These are phyloP conservation scores for Chelonus formosanus DNA, from an alignment of 2,888 invertebrate genomes.

Conservation along the genomic window DNA sequence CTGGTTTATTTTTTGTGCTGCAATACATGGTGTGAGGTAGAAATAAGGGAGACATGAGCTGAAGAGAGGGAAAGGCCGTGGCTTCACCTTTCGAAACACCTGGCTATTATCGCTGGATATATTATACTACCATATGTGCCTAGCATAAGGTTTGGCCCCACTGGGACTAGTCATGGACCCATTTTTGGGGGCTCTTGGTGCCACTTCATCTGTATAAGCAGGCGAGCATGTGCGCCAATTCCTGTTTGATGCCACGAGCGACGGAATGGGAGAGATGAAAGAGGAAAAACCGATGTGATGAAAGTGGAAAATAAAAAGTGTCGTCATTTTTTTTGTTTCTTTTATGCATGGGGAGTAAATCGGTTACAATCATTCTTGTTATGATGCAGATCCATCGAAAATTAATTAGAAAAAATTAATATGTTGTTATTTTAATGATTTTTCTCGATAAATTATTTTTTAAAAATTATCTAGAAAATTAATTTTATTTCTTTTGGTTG, in stretches of 20 bases:
- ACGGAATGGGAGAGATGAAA: no score
- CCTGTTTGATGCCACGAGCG: neutral
- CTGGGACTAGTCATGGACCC: constrained; percentile 63
- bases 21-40: neutral
- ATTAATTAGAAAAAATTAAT: no score
- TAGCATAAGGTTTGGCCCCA: constrained; percentile 53
- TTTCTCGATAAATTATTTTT: no score
- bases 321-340: no score
- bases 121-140: constrained; percentile 57
- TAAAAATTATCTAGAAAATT: no score
- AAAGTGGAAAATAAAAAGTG: no score
- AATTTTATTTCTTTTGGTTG: no score
- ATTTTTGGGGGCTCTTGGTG: constrained; percentile 49
- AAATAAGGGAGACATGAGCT: neutral
- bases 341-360: no score
- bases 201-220: constrained; percentile 1
- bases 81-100: constrained; percentile 63
- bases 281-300: no score
- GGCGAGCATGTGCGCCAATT: constrained; percentile 3
- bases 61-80: neutral
- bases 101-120: constrained; percentile 62
- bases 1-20: constrained; percentile 54
- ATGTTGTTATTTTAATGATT: no score
- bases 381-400: no score
- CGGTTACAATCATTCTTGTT: no score